phyloP scores from a whole-genome alignment of 37 sponge, comb jelly and placozoan species.

The Oopsacas minuta region DNA sequence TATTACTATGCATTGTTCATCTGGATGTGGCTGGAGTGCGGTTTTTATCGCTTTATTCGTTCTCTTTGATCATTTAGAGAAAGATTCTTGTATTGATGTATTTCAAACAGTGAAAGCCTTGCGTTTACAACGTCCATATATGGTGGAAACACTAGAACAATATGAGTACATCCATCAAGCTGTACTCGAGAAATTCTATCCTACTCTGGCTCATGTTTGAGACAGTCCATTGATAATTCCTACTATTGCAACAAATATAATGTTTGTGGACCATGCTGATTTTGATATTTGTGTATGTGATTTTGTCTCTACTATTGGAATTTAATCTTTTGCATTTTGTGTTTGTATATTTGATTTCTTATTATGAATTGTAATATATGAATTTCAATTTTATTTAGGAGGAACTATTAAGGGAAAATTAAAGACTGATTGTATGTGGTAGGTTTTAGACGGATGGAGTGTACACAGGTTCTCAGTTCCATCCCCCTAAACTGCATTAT shows the following conservation, averaged over 20 bases:
- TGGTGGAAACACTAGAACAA: conserved; percentile 31
- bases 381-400: too few species aligned
- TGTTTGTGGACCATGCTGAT: neutral
- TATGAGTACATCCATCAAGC: conserved; percentile 31
- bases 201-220: neutral
- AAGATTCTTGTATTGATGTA: conserved; percentile 28
- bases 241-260: neutral
- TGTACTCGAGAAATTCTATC: conserved; percentile 12
- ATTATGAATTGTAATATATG: too few species aligned
- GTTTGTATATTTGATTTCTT: neutral
- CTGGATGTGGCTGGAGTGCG: conserved; percentile 29
- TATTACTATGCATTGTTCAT: conserved; percentile 25
- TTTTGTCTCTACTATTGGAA: neutral
- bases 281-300: neutral
- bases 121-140: conserved; percentile 26
- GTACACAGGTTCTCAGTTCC: too few species aligned
- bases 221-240: neutral
- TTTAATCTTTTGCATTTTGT: neutral
- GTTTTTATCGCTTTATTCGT: conserved; percentile 28
- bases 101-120: conserved; percentile 27
- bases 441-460: too few species aligned
- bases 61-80: conserved; percentile 21
- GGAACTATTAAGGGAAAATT: too few species aligned
- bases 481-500: too few species aligned
- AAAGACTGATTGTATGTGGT: too few species aligned